Evolutionary conservation across 2,113 vertebrate species (phyloP).

Genomic region (Catagonus wagneri): DNA sequence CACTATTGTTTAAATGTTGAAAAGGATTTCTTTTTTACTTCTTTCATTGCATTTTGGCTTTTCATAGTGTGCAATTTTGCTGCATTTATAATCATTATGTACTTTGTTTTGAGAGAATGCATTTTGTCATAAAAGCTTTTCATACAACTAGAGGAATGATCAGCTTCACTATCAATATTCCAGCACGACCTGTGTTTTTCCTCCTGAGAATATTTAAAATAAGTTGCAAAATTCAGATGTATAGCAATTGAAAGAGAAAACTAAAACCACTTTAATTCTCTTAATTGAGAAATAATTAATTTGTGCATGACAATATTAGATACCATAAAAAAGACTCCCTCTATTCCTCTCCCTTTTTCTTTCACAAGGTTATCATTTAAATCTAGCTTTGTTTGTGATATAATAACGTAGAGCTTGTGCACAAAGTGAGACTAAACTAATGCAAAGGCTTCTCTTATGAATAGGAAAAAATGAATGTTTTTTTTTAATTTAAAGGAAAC

Average conservation of each 20-base stretch:
- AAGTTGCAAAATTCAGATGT: conserved; percentile 37
- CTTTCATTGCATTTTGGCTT: conserved; percentile 73
- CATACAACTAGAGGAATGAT: conserved; percentile 25
- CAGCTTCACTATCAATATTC: conserved; percentile 34
- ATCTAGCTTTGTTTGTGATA: conserved; percentile 56
- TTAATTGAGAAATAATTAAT: conserved; percentile 73
- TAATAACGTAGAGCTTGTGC: not conserved
- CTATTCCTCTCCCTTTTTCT: not conserved
- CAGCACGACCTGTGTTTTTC: not conserved
- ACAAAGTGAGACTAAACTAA: conserved; percentile 41
- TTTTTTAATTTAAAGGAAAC: conserved; percentile 79
- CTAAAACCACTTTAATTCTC: conserved; percentile 47
- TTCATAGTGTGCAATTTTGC: conserved; percentile 76
- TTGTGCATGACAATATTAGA: conserved; percentile 57
- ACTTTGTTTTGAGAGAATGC: conserved; percentile 79
- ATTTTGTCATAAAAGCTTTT: conserved; percentile 71
- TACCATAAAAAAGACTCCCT: conserved; percentile 31
- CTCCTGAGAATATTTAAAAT: conserved; percentile 50
- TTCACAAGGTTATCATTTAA: conserved; percentile 60
- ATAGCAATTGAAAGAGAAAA: conserved; percentile 49
- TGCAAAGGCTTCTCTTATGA: conserved; percentile 58
- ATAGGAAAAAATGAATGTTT: conserved; percentile 67
- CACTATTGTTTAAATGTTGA: conserved; percentile 70
- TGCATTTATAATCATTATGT: conserved; percentile 75
- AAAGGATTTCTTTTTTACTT: conserved; percentile 69